Evolutionary conservation across 2,113 vertebrate genomes (phyloP), one percentile per base, ranked within the genome.

Genomic region (Hoplias malabaricus): DNA sequence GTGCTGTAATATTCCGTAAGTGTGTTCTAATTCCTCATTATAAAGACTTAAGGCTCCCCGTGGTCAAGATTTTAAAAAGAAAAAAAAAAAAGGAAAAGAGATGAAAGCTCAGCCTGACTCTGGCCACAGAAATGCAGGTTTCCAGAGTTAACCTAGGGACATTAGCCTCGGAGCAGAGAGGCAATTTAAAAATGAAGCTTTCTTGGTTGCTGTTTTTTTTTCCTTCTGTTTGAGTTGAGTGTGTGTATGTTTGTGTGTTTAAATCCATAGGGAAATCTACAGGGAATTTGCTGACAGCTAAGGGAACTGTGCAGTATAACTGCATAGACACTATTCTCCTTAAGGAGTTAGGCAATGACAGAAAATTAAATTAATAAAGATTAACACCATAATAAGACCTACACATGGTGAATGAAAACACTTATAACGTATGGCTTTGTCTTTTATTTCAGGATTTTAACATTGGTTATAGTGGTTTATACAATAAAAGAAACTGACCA

Each of bases 21-120:
- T 88, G 82, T 87, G 83, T 81, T 73, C 78, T 90, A 90, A 91
- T 82, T 87, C 87, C 79, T 88, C 84, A 90, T 91, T 91, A 90
- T 48, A 69, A 82, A 83, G 86, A 69, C 83, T 87, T 86, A 88
- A 80, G 81, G 78, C 71, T 57, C 23, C 71, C 75, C 46, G 53
- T 66, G 67, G 85, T 85, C 75, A 83, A 80, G 86, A 79, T 34
- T 83, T 59, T 62, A 38, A 57, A 54, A 13, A 42, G 14, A 40
- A 66, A 33, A 50, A 72, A 23, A 33, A 31, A 38, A 63, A 62
- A 59, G 43, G 31, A 69, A 23, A 50, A n/a, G n/a, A n/a, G n/a
- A n/a, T n/a, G n/a, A 42, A 42, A 81, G 27, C 27, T 63, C 48
- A 34, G 8, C 59, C 23, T 43, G 19, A 57, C 33, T 59, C 57